Conservation (phyloP, 2,888 invertebrate genomes). For the Macaria notata region DNA sequence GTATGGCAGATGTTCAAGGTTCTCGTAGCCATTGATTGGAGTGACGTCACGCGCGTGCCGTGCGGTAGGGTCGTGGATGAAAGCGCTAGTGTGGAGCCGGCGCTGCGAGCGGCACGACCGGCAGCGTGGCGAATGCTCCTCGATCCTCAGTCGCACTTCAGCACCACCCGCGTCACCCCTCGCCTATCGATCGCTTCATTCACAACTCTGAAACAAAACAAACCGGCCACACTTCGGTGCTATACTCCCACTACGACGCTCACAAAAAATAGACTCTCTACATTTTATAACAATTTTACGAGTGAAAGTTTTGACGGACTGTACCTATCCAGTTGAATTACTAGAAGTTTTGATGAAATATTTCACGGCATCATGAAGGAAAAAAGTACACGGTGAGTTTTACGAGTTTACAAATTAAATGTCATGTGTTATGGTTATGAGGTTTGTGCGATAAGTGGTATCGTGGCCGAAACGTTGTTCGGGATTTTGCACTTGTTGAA, state of each 20-base stretch:
- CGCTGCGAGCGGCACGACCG: conserved; percentile 1
- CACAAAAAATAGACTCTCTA: conserved; percentile 16
- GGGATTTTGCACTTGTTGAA: too few species aligned
- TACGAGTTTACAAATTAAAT: neutral
- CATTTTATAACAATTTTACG: conserved; percentile 19
- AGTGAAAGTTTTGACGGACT: conserved; percentile 42
- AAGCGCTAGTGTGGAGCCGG: neutral
- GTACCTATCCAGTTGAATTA: conserved; percentile 21
- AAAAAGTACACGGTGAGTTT: conserved; percentile 55
- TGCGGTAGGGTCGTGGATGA: conserved; percentile 17
- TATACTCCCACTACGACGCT: conserved; percentile 23
- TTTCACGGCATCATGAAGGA: conserved; percentile 53
- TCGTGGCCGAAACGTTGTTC: too few species aligned
- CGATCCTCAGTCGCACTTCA: conserved; percentile 36
- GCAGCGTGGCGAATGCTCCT: neutral
- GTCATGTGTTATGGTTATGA: conserved; percentile 3
- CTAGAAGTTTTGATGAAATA: conserved; percentile 24
- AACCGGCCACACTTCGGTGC: conserved; percentile 42
- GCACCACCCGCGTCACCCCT: conserved; percentile 28
- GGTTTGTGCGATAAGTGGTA: too few species aligned
- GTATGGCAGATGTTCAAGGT: conserved; percentile 43
- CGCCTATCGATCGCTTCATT: conserved; percentile 50
- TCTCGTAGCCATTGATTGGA: conserved; percentile 48
- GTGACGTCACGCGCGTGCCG: conserved; percentile 37
- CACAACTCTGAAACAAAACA: conserved; percentile 46